phyloP scores from a whole-genome alignment of 1,140 invertebrate species.

The Platyura marginata region DNA sequence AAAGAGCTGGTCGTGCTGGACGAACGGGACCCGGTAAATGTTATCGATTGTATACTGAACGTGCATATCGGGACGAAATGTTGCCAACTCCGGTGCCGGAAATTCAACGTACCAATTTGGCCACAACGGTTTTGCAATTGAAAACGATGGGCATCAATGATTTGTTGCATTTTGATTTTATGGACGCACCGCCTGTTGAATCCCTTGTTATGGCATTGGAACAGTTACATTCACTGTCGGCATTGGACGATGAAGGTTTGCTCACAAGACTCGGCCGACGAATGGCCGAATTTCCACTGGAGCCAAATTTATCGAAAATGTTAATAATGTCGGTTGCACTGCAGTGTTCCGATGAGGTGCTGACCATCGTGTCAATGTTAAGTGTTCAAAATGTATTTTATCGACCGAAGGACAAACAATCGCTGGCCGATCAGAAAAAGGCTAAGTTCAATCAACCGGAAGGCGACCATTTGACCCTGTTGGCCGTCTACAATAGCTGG shows the following conservation, averaged over 20 bases:
- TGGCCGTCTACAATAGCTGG: constrained; percentile 99
- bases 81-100: constrained; percentile 96
- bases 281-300: constrained; percentile 98
- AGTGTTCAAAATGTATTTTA: constrained; percentile 99
- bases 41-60: constrained; percentile 95
- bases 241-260: constrained; percentile 91
- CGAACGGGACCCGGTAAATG: constrained; percentile 94
- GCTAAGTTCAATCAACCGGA: constrained; percentile 98
- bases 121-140: constrained; percentile 83
- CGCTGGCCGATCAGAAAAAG: constrained; percentile 95
- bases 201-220: constrained; percentile 94
- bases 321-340: constrained; percentile 97
- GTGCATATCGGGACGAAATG: constrained; percentile 98
- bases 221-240: constrained; percentile 90
- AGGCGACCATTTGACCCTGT: constrained; percentile 91
- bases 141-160: constrained; percentile 99
- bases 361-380: constrained; percentile 98
- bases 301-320: constrained; percentile 98
- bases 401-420: constrained; percentile 90
- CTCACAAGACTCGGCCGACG: constrained; percentile 81
- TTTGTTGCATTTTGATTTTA: constrained; percentile 98
- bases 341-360: constrained; percentile 95
- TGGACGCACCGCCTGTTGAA: constrained; percentile 97
- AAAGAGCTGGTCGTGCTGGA: constrained; percentile 88
- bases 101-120: constrained; percentile 96